phyloP scores from a whole-genome alignment of 2,888 invertebrate species.

The Parnassius smintheus region DNA sequence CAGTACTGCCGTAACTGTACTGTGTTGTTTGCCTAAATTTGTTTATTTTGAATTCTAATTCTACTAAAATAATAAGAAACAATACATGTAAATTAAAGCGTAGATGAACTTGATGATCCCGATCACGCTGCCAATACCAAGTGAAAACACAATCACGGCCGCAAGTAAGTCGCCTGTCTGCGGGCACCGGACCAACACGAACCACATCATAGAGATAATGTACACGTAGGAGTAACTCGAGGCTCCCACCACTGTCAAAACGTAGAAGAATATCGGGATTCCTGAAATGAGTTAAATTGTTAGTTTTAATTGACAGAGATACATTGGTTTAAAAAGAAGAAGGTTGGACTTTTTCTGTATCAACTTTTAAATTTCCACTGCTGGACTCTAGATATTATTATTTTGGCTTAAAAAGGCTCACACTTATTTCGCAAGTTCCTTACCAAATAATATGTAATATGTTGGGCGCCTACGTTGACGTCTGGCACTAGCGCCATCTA shows the following conservation, averaged over 20 bases:
- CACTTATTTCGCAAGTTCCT: too few relatives aligned
- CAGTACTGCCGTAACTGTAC: background rate
- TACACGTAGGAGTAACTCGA: constrained; percentile 49
- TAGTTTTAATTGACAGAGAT: background rate
- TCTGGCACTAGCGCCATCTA: too few relatives aligned
- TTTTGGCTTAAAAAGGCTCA: too few relatives aligned
- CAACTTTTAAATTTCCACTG: too few relatives aligned
- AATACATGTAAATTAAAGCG: constrained; percentile 46
- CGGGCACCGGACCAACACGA: constrained; percentile 42
- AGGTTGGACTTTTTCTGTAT: too few relatives aligned
- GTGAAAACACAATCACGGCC: constrained; percentile 45
- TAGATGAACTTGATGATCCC: constrained; percentile 46
- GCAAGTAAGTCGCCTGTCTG: constrained; percentile 43
- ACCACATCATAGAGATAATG: constrained; percentile 50
- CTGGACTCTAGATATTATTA: too few relatives aligned
- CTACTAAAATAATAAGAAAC: constrained; percentile 2
- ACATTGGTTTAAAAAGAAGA: too few relatives aligned
- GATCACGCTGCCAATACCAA: constrained; percentile 47
- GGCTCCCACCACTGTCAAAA: constrained; percentile 34
- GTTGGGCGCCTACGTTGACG: too few relatives aligned
- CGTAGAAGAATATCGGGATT: constrained; percentile 43
- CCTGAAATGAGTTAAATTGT: constrained; percentile 35
- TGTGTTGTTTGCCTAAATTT: background rate
- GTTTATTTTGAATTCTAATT: background rate
- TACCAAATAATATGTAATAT: too few relatives aligned